Percentiles rank a stretch among this genome's conserved stretches.
Evolutionary conservation across 2,888 invertebrate species (phyloP).

Genomic region (Dioctria linearis): DNA sequence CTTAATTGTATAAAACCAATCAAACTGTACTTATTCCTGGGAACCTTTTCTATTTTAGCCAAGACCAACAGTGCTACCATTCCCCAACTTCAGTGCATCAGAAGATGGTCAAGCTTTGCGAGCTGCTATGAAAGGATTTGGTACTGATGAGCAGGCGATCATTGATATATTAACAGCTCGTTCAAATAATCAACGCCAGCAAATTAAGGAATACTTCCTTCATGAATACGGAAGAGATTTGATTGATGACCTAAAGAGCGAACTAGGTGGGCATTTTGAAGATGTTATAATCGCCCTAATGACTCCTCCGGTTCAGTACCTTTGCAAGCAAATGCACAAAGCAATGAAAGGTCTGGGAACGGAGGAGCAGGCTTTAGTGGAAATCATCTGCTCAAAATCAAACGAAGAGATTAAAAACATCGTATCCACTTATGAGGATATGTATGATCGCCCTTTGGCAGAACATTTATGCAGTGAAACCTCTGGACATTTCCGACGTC

Average conservation of each 20-base stretch:
- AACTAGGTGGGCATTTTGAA: constrained; percentile 83
- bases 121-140: constrained; percentile 80
- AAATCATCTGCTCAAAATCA: constrained; percentile 80
- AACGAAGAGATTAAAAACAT: constrained; percentile 78
- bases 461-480: constrained; percentile 84
- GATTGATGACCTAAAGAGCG: constrained; percentile 79
- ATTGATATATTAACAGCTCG: constrained; percentile 80
- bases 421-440: constrained; percentile 75
- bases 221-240: constrained; percentile 75
- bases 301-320: constrained; percentile 78
- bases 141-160: constrained; percentile 82
- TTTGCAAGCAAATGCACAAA: constrained; percentile 80
- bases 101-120: constrained; percentile 77
- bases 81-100: constrained; percentile 75
- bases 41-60: constrained; percentile 58
- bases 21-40: background rate
- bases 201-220: constrained; percentile 76
- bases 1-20: too few relatives aligned
- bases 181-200: constrained; percentile 80
- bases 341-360: constrained; percentile 84
- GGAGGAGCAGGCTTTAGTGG: constrained; percentile 80
- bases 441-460: constrained; percentile 79
- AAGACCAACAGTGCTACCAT: constrained; percentile 75
- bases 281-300: constrained; percentile 81
- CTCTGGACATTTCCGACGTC: constrained; percentile 81